A percentile compares a stretch with the other conserved stretches of the same genome.
Evolutionary conservation across 2,113 vertebrate genomes (phyloP).

Genomic region (Actenoides lindsayi): DNA sequence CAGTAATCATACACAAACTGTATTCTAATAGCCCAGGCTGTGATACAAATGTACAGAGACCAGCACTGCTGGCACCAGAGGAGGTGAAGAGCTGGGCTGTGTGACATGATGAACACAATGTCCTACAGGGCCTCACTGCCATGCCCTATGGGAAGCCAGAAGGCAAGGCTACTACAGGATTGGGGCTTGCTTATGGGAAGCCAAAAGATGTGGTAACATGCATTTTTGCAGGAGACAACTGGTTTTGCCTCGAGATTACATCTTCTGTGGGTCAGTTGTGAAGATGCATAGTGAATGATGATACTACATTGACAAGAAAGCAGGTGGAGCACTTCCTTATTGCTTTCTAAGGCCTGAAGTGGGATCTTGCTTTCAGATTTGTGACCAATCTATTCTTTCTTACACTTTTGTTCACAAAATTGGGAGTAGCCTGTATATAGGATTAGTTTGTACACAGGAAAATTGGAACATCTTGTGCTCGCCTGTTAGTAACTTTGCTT

Average conservation of each 20-base stretch:
- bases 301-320: background rate
- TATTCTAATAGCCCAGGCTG: background rate
- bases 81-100: fast-evolving
- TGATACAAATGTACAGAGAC: fast-evolving
- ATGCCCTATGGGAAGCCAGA: background rate
- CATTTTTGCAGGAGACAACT: background rate
- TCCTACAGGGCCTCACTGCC: background rate
- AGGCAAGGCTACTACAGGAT: background rate
- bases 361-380: background rate
- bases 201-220: background rate
- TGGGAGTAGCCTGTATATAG: background rate
- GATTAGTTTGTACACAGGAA: background rate
- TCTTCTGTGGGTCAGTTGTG: background rate
- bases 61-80: background rate
- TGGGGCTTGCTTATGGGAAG: background rate
- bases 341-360: background rate
- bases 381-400: background rate
- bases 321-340: background rate
- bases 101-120: background rate
- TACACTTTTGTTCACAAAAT: background rate
- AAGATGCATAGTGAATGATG: background rate
- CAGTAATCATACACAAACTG: background rate
- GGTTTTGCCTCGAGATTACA: background rate
- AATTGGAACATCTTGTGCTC: background rate
- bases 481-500: background rate